These are phyloP conservation scores for Florisuga fusca DNA, from an alignment of 2,797 vertebrate genomes.

Conservation along the genomic window DNA sequence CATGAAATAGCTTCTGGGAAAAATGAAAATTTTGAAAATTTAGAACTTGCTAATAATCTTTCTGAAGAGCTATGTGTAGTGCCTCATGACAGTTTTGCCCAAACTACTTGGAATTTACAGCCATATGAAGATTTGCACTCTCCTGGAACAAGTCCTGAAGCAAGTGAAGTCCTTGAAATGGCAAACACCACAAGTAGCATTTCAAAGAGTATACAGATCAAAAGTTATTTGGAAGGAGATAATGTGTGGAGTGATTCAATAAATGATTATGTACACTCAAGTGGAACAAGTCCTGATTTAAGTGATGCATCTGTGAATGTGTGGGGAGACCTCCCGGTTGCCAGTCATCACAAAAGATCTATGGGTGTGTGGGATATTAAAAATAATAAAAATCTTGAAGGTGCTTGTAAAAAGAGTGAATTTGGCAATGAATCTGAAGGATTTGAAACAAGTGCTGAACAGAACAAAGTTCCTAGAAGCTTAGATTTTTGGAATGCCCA, in stretches of 20 bases:
- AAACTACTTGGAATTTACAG: slow-evolving; percentile 79
- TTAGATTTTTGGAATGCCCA: slow-evolving; percentile 89
- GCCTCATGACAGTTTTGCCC: slow-evolving; percentile 22
- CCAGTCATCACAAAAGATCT: background rate
- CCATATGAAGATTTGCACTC: slow-evolving; percentile 77
- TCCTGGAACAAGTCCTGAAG: slow-evolving; percentile 74
- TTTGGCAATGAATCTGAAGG: slow-evolving; percentile 21
- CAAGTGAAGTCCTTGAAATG: slow-evolving; percentile 34
- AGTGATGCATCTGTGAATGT: slow-evolving; percentile 80
- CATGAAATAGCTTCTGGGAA: slow-evolving; percentile 9
- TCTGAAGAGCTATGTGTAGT: background rate
- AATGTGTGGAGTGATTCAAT: slow-evolving; percentile 86
- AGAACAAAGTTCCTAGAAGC: slow-evolving; percentile 74
- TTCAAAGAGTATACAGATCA: slow-evolving; percentile 32
- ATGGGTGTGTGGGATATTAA: background rate
- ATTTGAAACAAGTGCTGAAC: slow-evolving; percentile 71
- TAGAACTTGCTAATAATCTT: background rate
- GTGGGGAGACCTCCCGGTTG: slow-evolving; percentile 61
- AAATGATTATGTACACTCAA: slow-evolving; percentile 82
- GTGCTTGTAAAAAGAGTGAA: slow-evolving; percentile 4
- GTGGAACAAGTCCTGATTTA: slow-evolving; percentile 85
- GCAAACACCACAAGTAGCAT: slow-evolving; percentile 26
- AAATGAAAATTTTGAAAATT: slow-evolving; percentile 21
- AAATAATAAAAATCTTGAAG: slow-evolving; percentile 36
- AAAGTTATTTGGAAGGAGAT: slow-evolving; percentile 61